These are phyloP conservation scores for Thereva nobilitata DNA, from an alignment of 2,888 invertebrate genomes.

Conservation along the genomic window DNA sequence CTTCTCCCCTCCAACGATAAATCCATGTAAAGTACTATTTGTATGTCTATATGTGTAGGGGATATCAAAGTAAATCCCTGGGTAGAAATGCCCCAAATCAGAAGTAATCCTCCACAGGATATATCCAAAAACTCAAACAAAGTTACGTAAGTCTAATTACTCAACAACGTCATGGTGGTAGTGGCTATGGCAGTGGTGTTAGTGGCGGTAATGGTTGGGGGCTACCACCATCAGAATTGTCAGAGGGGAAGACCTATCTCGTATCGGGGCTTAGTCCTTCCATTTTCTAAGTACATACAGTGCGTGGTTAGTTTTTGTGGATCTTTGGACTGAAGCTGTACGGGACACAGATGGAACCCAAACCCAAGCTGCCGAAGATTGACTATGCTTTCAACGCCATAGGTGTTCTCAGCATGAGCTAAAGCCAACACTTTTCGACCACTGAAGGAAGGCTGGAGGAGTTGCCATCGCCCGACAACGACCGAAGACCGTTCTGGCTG, in stretches of 20 bases:
- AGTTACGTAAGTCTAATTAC: conserved; percentile 33
- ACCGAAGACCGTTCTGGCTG: background rate
- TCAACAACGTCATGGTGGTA: conserved; percentile 15
- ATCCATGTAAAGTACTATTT: conserved; percentile 27
- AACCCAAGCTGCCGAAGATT: conserved; percentile 6
- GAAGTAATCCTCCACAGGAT: conserved; percentile 30
- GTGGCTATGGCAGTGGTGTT: conserved; percentile 2
- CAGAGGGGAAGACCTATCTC: background rate
- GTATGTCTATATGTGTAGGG: conserved; percentile 23
- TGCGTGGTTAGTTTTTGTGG: conserved; percentile 30
- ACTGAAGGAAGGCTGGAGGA: no score
- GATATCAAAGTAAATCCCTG: conserved; percentile 31
- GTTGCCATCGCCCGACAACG: background rate
- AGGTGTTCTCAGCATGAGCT: conserved; percentile 23
- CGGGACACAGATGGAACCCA: background rate
- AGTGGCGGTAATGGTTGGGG: background rate
- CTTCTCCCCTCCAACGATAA: conserved; percentile 19
- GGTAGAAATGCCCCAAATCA: conserved; percentile 31
- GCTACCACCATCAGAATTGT: background rate
- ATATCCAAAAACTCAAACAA: conserved; percentile 35
- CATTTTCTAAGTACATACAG: conserved; percentile 9
- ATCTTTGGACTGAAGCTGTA: conserved; percentile 10
- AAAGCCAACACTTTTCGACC: background rate
- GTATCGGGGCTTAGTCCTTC: conserved; percentile 16
- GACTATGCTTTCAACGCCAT: background rate